Base-by-base conservation (phyloP, 2,888 invertebrate genomes). In the Arctia plantaginis region DNA sequence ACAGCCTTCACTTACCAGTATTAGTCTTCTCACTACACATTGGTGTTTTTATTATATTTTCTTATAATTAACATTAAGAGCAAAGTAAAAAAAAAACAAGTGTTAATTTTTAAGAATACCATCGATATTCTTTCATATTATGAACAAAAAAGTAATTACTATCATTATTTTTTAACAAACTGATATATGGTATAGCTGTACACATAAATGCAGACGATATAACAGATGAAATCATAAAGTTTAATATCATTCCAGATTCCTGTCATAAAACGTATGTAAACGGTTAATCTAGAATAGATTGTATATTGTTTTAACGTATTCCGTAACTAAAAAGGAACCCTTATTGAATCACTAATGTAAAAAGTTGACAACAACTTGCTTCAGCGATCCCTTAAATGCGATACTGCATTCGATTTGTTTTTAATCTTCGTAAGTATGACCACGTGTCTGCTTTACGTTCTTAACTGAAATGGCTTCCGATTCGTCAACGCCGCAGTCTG, bases 171-270 rank as follows among this genome's bases (percentile, higher is more conserved):
- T 59, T 35, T 18, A 59, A 33, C 51, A 30, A 30, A 13, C 30
- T 3, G 6, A 18, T 62, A 7, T 62, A 30, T 30, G 6, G 15
- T 30, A 69, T 41, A 59, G 59, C 41, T 39, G 59, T 59, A 41
- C 39, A 39, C 59, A 59, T 69, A 59, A 39, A 69, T 62, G 62
- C 62, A 41, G n/a, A 70, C 27, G 62, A 62, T 62, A 62, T 62
- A 41, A 33, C 62, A 27, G 70, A 62, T 62, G 70, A 70, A 41
- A 70, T 70, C 41, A 62, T 69, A 70, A 62, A 70, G n/a, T 70
- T 70, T 70, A 70, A 30, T 59, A 70, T 55, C 62, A 70, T 70
- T 44, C 55, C 70, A 70, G 62, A 70, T 70, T 41, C 27, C 70
- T 41, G 41, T 65, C 69, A 55, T 69, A 47, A 51, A 65, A 59